phyloP scores from a whole-genome alignment of 2,113 vertebrate genomes.

The Marcusenius ussheri region DNA sequence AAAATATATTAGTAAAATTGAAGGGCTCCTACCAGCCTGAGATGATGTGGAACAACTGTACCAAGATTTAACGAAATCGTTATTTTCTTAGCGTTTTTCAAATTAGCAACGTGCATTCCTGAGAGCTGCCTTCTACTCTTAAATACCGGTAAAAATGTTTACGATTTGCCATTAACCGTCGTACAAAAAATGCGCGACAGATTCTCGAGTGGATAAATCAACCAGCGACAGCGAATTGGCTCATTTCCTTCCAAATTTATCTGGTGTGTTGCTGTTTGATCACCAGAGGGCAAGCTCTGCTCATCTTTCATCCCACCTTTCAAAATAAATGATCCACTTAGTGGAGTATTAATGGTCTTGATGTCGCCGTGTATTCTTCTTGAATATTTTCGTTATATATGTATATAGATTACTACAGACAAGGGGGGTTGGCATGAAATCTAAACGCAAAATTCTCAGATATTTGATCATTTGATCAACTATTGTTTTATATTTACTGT shows the following conservation, averaged over 20 bases:
- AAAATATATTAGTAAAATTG: neutral
- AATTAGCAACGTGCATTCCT: neutral
- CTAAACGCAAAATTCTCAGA: neutral
- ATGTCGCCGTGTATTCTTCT: neutral
- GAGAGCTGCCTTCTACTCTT: neutral
- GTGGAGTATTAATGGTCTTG: neutral
- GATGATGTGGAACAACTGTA: neutral
- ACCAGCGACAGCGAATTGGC: neutral
- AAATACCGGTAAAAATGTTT: neutral
- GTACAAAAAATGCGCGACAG: neutral
- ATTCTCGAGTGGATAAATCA: neutral
- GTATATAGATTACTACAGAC: neutral
- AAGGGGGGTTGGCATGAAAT: neutral
- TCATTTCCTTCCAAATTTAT: neutral
- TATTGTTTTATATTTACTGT: neutral
- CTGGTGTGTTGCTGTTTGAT: conserved; percentile 10
- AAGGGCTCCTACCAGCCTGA: neutral
- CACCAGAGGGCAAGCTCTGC: conserved; percentile 11
- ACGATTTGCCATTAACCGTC: neutral
- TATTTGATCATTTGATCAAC: neutral
- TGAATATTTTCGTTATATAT: neutral
- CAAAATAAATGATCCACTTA: neutral
- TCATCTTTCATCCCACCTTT: neutral
- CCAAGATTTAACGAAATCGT: neutral
- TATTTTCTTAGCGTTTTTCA: neutral